phyloP scores from a whole-genome alignment of 2,888 invertebrate genomes.

The Drosophila limbata region DNA sequence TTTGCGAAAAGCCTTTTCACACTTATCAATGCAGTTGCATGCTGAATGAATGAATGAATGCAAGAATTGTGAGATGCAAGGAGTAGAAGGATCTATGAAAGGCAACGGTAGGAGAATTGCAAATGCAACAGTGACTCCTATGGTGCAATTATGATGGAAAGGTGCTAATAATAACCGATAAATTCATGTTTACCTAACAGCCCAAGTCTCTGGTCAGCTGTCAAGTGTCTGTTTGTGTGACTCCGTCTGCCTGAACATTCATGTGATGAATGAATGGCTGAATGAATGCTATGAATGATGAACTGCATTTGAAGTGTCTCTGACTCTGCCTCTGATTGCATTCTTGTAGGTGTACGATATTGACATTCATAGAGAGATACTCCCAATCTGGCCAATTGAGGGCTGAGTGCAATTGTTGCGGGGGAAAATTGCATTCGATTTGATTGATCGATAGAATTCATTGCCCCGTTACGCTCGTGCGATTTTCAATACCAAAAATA shows the following conservation, averaged over 20 bases:
- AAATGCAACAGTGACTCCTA: constrained; percentile 75
- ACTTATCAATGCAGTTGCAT: constrained; percentile 63
- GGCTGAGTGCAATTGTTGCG: constrained; percentile 65
- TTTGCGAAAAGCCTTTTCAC: constrained; percentile 80
- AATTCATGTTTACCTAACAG: constrained; percentile 84
- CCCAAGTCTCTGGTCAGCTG: constrained; percentile 70
- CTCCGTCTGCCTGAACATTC: constrained; percentile 16
- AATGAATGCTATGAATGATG: constrained; percentile 65
- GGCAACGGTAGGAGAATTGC: constrained; percentile 61
- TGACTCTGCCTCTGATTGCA: constrained; percentile 17
- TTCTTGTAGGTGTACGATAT: constrained; percentile 60
- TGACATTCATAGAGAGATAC: constrained; percentile 8
- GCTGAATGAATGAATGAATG: constrained; percentile 10
- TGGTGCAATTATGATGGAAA: constrained; percentile 84
- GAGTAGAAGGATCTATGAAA: constrained; percentile 43
- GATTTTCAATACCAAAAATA: constrained; percentile 51
- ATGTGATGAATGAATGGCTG: constrained; percentile 64
- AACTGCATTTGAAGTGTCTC: constrained; percentile 45
- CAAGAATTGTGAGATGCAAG: constrained; percentile 12
- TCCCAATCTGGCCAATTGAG: constrained; percentile 31
- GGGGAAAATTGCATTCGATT: constrained; percentile 49
- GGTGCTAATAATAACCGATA: constrained; percentile 84
- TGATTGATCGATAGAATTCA: constrained; percentile 61
- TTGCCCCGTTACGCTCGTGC: constrained; percentile 71
- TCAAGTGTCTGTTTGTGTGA: constrained; percentile 63